Percentiles rank a stretch among this genome's conserved stretches.
Conservation (phyloP, 2,888 invertebrate species). For the Ophioninae sp. region DNA sequence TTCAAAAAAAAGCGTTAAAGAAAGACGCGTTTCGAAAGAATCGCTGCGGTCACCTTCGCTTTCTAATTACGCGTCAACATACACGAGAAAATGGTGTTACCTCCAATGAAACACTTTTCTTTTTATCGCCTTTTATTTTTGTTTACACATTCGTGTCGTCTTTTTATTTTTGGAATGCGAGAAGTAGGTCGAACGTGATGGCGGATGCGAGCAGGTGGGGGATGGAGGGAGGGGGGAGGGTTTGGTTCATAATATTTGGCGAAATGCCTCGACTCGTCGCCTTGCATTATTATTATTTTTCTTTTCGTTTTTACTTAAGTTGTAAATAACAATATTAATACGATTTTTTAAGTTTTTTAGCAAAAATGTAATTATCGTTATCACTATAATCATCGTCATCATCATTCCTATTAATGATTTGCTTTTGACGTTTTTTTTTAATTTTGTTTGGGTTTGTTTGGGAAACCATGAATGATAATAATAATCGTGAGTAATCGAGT, state of each 20-base stretch:
- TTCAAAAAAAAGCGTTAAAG: too few relatives aligned
- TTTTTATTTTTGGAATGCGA: constrained; percentile 52
- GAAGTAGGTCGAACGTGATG: constrained; percentile 55
- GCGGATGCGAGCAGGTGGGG: background rate
- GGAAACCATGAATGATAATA: too few relatives aligned
- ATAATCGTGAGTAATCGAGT: background rate
- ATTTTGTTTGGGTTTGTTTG: too few relatives aligned
- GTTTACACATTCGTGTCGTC: constrained; percentile 21
- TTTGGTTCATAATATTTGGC: constrained; percentile 6
- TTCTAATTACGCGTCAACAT: background rate
- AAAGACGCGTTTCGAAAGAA: too few relatives aligned
- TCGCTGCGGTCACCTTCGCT: background rate
- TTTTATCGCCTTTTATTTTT: constrained; percentile 20
- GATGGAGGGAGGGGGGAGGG: constrained; percentile 9
- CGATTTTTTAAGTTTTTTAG: background rate
- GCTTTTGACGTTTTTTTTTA: background rate
- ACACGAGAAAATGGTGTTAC: constrained; percentile 3
- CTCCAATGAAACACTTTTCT: constrained; percentile 3
- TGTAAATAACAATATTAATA: background rate
- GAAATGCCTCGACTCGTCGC: constrained; percentile 2
- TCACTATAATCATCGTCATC: background rate
- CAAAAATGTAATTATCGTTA: background rate
- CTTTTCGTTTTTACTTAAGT: background rate
- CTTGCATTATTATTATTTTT: background rate
- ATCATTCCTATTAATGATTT: background rate